phyloP scores from a whole-genome alignment of 2,113 vertebrate species.

The Lepidiolamprologus cunningtoni region DNA sequence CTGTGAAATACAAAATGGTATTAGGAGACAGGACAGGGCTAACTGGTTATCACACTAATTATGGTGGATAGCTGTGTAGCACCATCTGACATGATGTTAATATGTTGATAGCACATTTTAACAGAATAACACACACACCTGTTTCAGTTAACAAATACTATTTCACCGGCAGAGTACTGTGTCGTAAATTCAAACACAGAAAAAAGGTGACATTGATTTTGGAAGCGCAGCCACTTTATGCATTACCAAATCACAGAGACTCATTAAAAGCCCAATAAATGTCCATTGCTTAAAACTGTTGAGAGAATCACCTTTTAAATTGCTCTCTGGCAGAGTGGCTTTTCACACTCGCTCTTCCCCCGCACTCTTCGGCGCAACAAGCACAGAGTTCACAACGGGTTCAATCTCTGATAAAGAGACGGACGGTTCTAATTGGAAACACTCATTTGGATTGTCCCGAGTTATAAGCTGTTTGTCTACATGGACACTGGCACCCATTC shows the following conservation, averaged over 20 bases:
- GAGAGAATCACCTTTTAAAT: background rate
- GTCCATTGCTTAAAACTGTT: conserved; percentile 19
- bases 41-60: background rate
- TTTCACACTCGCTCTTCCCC: background rate
- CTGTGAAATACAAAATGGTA: background rate
- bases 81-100: background rate
- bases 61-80: background rate
- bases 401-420: background rate
- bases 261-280: conserved; percentile 23
- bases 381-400: conserved; percentile 22
- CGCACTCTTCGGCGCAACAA: background rate
- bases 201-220: background rate
- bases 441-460: background rate
- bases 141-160: background rate
- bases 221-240: background rate
- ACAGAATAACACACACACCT: background rate
- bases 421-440: conserved; percentile 29
- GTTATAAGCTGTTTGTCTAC: background rate
- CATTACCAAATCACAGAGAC: background rate
- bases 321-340: conserved; percentile 1
- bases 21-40: background rate
- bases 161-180: background rate
- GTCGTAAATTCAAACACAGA: background rate
- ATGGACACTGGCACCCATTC: background rate
- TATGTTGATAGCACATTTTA: background rate